Evolutionary conservation across 2,888 invertebrate genomes (phyloP).

Genomic region (Melanchra persicariae): DNA sequence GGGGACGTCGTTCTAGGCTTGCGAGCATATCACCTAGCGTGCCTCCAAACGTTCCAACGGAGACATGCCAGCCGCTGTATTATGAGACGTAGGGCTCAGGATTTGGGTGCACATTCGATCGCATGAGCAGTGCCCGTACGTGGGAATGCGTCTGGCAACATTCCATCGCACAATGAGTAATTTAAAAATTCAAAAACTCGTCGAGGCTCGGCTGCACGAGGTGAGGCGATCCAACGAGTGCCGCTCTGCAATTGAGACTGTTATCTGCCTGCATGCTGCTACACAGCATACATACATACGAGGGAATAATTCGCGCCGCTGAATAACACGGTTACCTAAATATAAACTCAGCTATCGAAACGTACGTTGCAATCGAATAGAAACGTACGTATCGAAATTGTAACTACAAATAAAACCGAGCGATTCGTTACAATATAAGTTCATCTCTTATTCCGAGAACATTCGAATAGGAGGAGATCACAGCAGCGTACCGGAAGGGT

Average conservation of each 20-base stretch:
- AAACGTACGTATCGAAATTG: slow-evolving; percentile 69
- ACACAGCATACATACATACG: slow-evolving; percentile 68
- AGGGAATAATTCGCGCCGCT: slow-evolving; percentile 75
- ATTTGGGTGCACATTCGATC: slow-evolving; percentile 84
- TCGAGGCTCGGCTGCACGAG: slow-evolving; percentile 85
- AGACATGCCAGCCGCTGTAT: slow-evolving; percentile 69
- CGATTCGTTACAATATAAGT: slow-evolving; percentile 66
- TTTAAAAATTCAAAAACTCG: slow-evolving; percentile 91
- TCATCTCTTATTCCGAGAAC: slow-evolving; percentile 64
- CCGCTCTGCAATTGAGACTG: slow-evolving; percentile 88
- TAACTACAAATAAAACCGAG: slow-evolving; percentile 71
- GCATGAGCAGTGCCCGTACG: slow-evolving; percentile 72
- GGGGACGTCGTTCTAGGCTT: slow-evolving; percentile 86
- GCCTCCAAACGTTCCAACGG: slow-evolving; percentile 74
- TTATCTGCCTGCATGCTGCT: slow-evolving; percentile 83
- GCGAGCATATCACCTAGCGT: slow-evolving; percentile 75
- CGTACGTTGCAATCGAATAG: slow-evolving; percentile 67
- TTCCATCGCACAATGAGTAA: slow-evolving; percentile 91
- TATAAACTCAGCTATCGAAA: slow-evolving; percentile 72
- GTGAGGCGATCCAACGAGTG: slow-evolving; percentile 86
- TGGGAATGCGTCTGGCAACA: slow-evolving; percentile 81
- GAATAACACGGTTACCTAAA: slow-evolving; percentile 82
- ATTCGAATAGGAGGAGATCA: slow-evolving; percentile 59
- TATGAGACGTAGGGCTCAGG: slow-evolving; percentile 80
- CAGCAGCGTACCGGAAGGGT: slow-evolving; percentile 67